phyloP scores from a whole-genome alignment of 1,140 invertebrate species.

The Drosophila kepulauana region DNA sequence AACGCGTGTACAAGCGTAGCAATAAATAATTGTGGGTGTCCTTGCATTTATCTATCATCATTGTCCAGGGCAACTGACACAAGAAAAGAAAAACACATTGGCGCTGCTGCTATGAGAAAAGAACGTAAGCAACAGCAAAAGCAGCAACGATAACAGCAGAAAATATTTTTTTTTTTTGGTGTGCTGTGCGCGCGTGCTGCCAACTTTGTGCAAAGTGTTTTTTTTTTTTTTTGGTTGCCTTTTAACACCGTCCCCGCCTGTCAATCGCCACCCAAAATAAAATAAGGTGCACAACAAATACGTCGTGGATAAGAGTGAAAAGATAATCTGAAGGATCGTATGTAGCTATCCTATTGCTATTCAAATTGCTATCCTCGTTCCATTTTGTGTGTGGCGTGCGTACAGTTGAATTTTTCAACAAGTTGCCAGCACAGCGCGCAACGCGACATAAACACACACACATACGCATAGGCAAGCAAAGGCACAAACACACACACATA shows the following conservation, averaged over 20 bases:
- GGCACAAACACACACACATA: constrained; percentile 4
- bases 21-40: constrained; percentile 23
- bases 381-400: constrained; percentile 40
- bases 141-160: constrained; percentile 45
- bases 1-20: constrained; percentile 27
- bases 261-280: neutral
- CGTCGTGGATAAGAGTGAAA: neutral
- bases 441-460: constrained; percentile 45
- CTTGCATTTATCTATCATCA: constrained; percentile 3
- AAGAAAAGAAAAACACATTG: constrained; percentile 23
- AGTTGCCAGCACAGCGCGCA: constrained; percentile 60
- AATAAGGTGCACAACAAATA: neutral
- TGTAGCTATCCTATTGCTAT: neutral
- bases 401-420: constrained; percentile 62
- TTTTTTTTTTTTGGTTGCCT: constrained; percentile 1
- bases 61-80: constrained; percentile 29
- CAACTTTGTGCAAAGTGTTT: constrained; percentile 53
- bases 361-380: neutral
- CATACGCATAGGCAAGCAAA: constrained; percentile 2
- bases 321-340: no score
- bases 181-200: constrained; percentile 50
- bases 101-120: constrained; percentile 38
- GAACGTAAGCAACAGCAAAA: constrained; percentile 48
- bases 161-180: constrained; percentile 51
- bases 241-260: constrained; percentile 19